Conservation (phyloP, 2,113 vertebrate species). For the Columba livia region DNA sequence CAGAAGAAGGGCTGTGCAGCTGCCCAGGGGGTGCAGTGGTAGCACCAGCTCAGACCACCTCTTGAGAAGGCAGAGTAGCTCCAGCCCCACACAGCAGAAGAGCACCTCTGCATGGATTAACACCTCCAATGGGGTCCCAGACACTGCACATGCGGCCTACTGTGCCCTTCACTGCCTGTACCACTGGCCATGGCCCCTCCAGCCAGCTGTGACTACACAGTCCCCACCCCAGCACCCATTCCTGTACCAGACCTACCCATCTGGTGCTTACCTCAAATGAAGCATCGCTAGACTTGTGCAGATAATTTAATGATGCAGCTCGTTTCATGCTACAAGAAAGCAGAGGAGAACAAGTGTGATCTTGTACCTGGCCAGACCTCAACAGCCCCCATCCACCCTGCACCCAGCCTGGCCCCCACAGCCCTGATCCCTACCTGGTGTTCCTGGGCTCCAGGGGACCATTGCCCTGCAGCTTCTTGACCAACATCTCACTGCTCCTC, state of each 20-base stretch:
- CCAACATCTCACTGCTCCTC: conserved; percentile 94
- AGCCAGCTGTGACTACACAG: neutral
- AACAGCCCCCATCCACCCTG: rapidly evolving
- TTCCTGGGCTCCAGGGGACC: conserved; percentile 85
- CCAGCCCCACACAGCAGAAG: neutral
- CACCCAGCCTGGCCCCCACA: rapidly evolving
- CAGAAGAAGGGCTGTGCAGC: neutral
- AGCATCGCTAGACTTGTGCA: conserved; percentile 87
- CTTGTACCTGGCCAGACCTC: neutral
- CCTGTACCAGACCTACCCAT: neutral
- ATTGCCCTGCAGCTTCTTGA: conserved; percentile 93
- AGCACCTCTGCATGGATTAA: neutral
- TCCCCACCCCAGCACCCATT: rapidly evolving
- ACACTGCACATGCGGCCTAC: rapidly evolving
- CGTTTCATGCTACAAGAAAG: conserved; percentile 88
- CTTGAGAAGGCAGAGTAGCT: neutral
- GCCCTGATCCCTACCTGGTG: conserved; percentile 64
- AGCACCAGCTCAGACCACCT: too few relatives aligned
- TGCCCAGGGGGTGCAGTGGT: neutral
- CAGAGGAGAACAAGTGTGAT: neutral
- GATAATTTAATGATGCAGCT: conserved; percentile 90
- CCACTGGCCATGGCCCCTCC: rapidly evolving
- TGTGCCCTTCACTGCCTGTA: rapidly evolving
- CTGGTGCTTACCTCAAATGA: conserved; percentile 82
- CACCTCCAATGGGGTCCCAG: rapidly evolving